These are phyloP conservation scores for Auanema sp. DNA, from an alignment of 2,888 invertebrate species.

Conservation along the genomic window DNA sequence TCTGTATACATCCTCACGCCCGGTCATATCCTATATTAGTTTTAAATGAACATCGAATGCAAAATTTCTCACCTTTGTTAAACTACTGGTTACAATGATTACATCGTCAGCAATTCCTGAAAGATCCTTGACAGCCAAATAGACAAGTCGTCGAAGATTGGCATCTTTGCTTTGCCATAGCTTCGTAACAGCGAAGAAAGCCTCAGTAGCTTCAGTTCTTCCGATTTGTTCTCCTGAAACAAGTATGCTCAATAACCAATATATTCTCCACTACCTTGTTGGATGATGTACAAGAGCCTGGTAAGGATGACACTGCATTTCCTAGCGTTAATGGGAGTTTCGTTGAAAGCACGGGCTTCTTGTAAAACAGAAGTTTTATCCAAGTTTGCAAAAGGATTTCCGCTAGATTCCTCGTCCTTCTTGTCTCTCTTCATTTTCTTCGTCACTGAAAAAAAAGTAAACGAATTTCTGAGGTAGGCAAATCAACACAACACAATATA, in stretches of 20 bases:
- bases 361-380: constrained; percentile 96
- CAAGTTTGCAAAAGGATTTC: constrained; percentile 85
- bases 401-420: constrained; percentile 69
- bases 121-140: constrained; percentile 84
- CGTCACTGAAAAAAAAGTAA: constrained; percentile 1
- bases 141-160: constrained; percentile 89
- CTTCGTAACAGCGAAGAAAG: constrained; percentile 99
- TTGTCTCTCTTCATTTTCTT: constrained; percentile 61
- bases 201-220: constrained; percentile 93
- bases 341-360: constrained; percentile 94
- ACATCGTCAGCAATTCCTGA: constrained; percentile 94
- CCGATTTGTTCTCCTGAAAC: constrained; percentile 74
- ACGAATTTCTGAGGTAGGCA: not conserved
- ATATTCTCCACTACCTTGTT: constrained; percentile 73
- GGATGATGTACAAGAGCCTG: constrained; percentile 90
- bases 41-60: constrained; percentile 21
- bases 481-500: not conserved
- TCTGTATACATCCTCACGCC: constrained; percentile 82
- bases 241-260: constrained; percentile 2
- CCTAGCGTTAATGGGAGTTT: constrained; percentile 91
- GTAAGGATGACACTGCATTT: constrained; percentile 95
- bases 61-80: constrained; percentile 48
- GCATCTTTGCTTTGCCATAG: constrained; percentile 95
- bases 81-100: constrained; percentile 84
- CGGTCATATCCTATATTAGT: constrained; percentile 70